These are phyloP conservation scores for Aporrectodea caliginosa DNA, from an alignment of 1,140 invertebrate genomes.

Conservation along the genomic window DNA sequence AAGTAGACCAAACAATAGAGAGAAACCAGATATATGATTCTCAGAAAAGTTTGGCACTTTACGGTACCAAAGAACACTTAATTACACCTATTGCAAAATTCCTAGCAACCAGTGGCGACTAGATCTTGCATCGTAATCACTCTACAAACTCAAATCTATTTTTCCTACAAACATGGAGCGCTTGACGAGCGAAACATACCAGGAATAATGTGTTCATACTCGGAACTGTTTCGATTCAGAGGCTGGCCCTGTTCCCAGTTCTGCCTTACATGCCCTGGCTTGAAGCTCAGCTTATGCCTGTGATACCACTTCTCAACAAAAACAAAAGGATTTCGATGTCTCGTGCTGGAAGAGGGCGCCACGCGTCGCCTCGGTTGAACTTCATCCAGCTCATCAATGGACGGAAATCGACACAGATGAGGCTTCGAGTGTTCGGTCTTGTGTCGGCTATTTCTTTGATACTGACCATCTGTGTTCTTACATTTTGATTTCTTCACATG, in stretches of 20 bases:
- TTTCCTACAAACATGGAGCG: neutral
- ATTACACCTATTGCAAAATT: too few species aligned
- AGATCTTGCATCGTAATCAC: too few species aligned
- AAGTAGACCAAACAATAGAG: too few species aligned
- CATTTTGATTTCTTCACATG: neutral
- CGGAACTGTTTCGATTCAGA: neutral
- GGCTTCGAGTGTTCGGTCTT: neutral
- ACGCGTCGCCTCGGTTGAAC: neutral
- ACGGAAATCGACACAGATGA: neutral
- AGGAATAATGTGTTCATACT: neutral
- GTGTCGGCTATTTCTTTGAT: too few species aligned
- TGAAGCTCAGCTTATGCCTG: neutral
- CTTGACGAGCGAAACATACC: neutral
- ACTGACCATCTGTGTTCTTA: too few species aligned
- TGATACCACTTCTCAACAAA: neutral
- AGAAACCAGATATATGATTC: too few species aligned
- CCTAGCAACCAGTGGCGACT: too few species aligned
- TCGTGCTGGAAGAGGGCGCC: neutral
- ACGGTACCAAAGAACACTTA: too few species aligned
- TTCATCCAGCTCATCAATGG: neutral
- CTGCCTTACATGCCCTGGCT: neutral
- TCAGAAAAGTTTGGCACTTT: too few species aligned
- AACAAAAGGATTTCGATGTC: neutral
- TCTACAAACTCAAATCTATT: too few species aligned
- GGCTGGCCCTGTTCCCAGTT: neutral